Percentiles rank a stretch among this genome's conserved stretches.
Conservation (phyloP, 2,888 invertebrate genomes). For the Papilio gigon region DNA sequence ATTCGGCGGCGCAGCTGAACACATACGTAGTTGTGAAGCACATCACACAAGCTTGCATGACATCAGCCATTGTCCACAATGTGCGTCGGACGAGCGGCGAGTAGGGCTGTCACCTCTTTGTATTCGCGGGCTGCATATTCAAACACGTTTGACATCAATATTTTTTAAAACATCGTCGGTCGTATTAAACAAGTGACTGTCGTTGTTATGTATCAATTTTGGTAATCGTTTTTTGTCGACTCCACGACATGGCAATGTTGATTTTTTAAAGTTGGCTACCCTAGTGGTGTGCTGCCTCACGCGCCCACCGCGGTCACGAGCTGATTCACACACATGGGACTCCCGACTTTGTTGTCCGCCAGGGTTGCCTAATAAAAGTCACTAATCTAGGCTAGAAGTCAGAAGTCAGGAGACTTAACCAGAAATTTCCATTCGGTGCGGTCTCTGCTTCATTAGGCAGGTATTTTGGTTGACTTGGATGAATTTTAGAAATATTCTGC, state of each 20-base stretch:
- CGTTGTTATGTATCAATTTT: not conserved
- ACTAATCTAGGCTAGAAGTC: not conserved
- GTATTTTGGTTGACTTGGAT: not conserved
- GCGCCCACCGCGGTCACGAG: slow-evolving; percentile 66
- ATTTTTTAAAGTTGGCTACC: not conserved
- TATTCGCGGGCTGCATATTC: not conserved
- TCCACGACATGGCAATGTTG: not conserved
- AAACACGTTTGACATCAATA: not conserved
- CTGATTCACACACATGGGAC: slow-evolving; percentile 59
- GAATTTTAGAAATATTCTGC: no score
- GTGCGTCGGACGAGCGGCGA: slow-evolving; percentile 40
- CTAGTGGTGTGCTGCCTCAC: slow-evolving; percentile 47
- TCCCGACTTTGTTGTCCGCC: slow-evolving; percentile 51
- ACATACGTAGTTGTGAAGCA: slow-evolving; percentile 54
- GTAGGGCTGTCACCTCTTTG: not conserved
- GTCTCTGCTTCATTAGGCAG: not conserved
- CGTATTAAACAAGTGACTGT: not conserved
- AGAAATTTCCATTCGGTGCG: not conserved
- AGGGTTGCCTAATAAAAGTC: slow-evolving; percentile 24
- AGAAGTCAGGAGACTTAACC: no score
- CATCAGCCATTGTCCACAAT: slow-evolving; percentile 75
- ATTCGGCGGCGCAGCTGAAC: slow-evolving; percentile 41
- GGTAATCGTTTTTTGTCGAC: no score
- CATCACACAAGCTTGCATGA: slow-evolving; percentile 64
- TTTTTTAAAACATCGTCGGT: not conserved